These are phyloP conservation scores for Peromyscus aztecus DNA, from an alignment of 2,797 vertebrate genomes.

Conservation along the genomic window DNA sequence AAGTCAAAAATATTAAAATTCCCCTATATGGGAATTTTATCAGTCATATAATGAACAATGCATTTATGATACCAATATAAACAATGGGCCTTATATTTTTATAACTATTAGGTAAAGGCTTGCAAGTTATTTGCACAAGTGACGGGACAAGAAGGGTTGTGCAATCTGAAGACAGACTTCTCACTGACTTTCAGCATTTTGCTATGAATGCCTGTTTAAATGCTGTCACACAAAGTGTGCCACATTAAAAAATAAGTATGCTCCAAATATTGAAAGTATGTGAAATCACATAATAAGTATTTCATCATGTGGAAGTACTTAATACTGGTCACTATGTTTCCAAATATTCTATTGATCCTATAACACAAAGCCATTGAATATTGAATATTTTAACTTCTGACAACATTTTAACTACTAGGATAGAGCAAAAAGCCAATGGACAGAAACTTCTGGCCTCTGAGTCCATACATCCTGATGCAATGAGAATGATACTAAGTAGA, in stretches of 20 bases:
- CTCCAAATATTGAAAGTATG: not conserved
- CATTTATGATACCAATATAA: conserved; percentile 25
- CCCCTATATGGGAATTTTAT: no score
- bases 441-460: not conserved
- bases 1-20: conserved; percentile 33
- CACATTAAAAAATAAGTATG: not conserved
- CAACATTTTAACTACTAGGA: not conserved
- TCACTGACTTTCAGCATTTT: not conserved
- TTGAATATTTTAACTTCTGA: not conserved
- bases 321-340: not conserved
- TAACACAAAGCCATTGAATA: conserved; percentile 1
- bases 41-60: not conserved
- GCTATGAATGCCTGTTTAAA: not conserved
- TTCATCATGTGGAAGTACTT: not conserved
- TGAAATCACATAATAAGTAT: conserved; percentile 1
- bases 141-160: not conserved
- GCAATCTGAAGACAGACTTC: not conserved
- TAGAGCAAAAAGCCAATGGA: not conserved
- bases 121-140: not conserved
- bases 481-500: not conserved
- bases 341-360: conserved; percentile 18
- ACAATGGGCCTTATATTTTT: not conserved
- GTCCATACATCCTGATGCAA: not conserved
- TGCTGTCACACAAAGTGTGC: not conserved
- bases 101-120: not conserved